Evolutionary conservation across 64 coral and sea anemone genomes (phyloP), one percentile per base, ranked within the genome.

Genomic region (Orbicella faveolata): DNA sequence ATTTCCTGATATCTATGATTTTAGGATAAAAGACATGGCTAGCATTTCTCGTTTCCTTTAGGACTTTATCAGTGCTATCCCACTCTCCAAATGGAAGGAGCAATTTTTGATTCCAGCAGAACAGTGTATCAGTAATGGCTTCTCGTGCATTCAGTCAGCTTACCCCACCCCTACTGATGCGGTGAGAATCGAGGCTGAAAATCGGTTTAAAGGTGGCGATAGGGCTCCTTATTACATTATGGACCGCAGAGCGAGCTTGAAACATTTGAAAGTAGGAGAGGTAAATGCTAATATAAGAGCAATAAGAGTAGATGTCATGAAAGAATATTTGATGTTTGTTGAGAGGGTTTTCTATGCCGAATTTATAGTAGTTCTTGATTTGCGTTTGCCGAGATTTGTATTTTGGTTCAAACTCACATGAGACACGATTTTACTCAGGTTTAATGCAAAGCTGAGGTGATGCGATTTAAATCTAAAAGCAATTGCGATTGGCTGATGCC

Each of bases 31-130:
- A 59, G 55, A 59, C 55, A 59, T 59, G 55, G 15, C 55, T 26
- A n/a, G 33, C 9, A 4, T 55, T 55, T 16, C 12, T 21, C 12
- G 11, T 59, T 52, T 52, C 61, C 30, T 66, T 23, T 53, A 99
- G 97, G 92, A 95, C 48, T 95, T 90, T 25, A 66, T 99, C 20
- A 88, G 80, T 9, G 73, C 87, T 16, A 87, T 99, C 54, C 94
- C 97, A 7, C 54, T 84, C 23, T 86, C 91, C 17, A 34, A 85
- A 30, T 99, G 97, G 97, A 20, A 89, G 12, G 70, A 79, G 34
- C 86, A 87, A 16, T 90, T 91, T 61, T 63, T 93, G 61, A 21
- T 91, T 2, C 94, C 97, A 25, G 91, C 78, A 13, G 81, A 80
- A 36, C 97, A 94, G 48, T 99, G 97, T 16, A 89, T 93, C 23